phyloP scores from a whole-genome alignment of 2,113 vertebrate species.

The Rhinogobius similis region DNA sequence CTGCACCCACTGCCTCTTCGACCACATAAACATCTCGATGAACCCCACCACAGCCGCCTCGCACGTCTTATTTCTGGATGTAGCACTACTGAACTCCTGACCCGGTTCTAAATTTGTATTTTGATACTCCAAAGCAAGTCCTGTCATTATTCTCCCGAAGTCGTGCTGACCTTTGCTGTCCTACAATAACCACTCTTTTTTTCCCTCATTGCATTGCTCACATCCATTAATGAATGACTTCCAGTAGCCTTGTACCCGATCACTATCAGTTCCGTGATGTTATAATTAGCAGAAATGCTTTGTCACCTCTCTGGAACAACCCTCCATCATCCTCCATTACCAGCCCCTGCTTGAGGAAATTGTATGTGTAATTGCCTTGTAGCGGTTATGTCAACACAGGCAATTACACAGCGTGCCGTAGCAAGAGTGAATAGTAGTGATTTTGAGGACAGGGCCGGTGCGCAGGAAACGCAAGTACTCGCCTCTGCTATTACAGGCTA shows the following conservation, averaged over 20 bases:
- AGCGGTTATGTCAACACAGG: slow-evolving; percentile 64
- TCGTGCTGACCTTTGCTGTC: neutral
- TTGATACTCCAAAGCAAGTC: neutral
- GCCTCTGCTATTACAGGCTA: slow-evolving; percentile 62
- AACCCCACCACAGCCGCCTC: neutral
- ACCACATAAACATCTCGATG: neutral
- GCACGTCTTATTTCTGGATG: neutral
- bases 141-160: neutral
- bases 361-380: slow-evolving; percentile 65
- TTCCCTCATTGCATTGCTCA: neutral
- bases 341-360: slow-evolving; percentile 40
- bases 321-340: slow-evolving; percentile 29
- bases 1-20: too few species aligned
- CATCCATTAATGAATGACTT: slow-evolving; percentile 9
- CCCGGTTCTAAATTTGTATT: neutral
- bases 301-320: slow-evolving; percentile 9
- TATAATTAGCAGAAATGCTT: neutral
- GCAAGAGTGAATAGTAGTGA: slow-evolving; percentile 57
- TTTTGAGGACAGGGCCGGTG: slow-evolving; percentile 44
- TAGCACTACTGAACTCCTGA: neutral
- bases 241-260: neutral
- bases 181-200: slow-evolving; percentile 1
- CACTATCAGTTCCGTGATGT: neutral
- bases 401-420: slow-evolving; percentile 64
- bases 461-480: slow-evolving; percentile 62